Evolutionary conservation across 2,888 invertebrate species (phyloP).

Genomic region (Limnephilus rhombicus): DNA sequence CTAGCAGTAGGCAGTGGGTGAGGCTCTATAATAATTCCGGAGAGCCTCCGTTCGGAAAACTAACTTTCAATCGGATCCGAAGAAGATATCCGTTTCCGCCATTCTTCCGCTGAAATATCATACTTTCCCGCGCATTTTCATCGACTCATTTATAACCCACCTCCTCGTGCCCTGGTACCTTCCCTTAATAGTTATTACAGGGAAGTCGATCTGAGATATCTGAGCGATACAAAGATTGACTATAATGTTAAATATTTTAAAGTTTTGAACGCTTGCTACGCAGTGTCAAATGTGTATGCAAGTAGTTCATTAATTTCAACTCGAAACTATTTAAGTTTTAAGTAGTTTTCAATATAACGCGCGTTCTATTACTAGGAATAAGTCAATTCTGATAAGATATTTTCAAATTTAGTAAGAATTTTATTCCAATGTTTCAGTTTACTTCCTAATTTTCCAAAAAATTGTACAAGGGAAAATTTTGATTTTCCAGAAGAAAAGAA

Average conservation of each 20-base stretch:
- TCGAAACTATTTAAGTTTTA: too few relatives aligned
- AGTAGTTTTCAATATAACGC: too few relatives aligned
- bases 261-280: not conserved
- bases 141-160: not conserved
- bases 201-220: not conserved
- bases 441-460: too few relatives aligned
- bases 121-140: conserved; percentile 34
- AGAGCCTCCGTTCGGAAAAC: conserved; percentile 24
- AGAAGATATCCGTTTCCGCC: conserved; percentile 57
- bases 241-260: not conserved
- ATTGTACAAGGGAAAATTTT: too few relatives aligned
- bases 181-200: not conserved
- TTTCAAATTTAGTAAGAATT: too few relatives aligned
- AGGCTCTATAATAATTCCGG: not conserved
- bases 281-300: too few relatives aligned
- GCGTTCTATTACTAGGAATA: too few relatives aligned
- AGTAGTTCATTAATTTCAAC: not conserved
- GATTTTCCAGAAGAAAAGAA: too few relatives aligned
- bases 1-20: not conserved
- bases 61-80: conserved; percentile 55
- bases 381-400: too few relatives aligned
- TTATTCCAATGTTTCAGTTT: too few relatives aligned
- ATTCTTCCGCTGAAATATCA: conserved; percentile 46
- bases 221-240: not conserved
- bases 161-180: not conserved